Evolutionary conservation across 1,140 invertebrate genomes (phyloP), one percentile per base, ranked within the genome.

Genomic region (Bombus fervidus): DNA sequence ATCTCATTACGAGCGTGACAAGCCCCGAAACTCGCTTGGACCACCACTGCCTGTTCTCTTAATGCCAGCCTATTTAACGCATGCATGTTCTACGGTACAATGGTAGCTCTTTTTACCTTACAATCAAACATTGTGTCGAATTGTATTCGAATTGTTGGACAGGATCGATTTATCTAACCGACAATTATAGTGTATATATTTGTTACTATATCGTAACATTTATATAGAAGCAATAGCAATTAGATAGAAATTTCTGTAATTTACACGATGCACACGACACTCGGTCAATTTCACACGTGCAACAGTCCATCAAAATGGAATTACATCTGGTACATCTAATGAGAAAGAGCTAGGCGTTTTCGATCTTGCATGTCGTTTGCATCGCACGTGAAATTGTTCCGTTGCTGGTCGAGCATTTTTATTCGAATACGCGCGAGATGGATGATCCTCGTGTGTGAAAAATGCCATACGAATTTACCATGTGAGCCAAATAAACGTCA

Each of bases 1-100:
- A 81, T 81, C 68, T 73, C 69, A 81, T 81, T 81, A 81, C 53
- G 53, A 41, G 69, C 69, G 37, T 71, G 69, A 81, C 80, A 81
- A 81, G 80, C 80, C 80, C 69, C 68, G 69, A 81, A 81, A 81
- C 69, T 81, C 69, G 80, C 10, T 28, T 43, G 53, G 68, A 53
- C 68, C 79, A 41, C 34, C 79, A 25, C 18, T 10, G 31, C 25
- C 34, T 47, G 39, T 43, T 37, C 64, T 28, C 78, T 80, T 69
- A 80, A 80, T 18, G 15, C 41, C 37, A 34, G 31, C 31, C 31
- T 47, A 41, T 73, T 83, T 83, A 76, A 83, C 41, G 41, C 28
- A 15, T 25, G 6, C 43, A 39, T 13, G 59, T 71, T 28, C 25
- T 1, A 34, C n/a, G 5, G 13, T 10, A 68, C 41, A 18, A 69